Conservation (phyloP, 1,140 invertebrate genomes). For the Gryllus bimaculatus region DNA sequence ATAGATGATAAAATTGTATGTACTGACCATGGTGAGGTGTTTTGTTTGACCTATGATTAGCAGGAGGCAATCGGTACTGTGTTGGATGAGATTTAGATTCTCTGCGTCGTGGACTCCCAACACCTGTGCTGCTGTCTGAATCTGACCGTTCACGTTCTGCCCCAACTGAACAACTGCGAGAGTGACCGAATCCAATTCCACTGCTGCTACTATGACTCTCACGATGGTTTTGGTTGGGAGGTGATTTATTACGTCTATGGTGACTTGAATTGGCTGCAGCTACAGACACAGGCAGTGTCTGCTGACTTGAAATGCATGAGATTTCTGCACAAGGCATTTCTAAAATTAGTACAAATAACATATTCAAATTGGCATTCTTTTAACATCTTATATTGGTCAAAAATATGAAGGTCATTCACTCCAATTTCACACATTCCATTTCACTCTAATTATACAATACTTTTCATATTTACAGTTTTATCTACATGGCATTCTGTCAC, state of each 20-base stretch:
- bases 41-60: slow-evolving; percentile 9
- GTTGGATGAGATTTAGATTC: slow-evolving; percentile 10
- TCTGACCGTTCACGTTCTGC: slow-evolving; percentile 14
- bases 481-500: too few species aligned
- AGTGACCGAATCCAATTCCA: slow-evolving; percentile 13
- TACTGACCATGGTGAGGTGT: slow-evolving; percentile 11
- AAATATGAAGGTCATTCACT: too few species aligned
- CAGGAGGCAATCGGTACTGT: slow-evolving; percentile 12
- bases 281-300: slow-evolving; percentile 28
- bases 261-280: slow-evolving; percentile 16
- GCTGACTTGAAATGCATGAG: slow-evolving; percentile 30
- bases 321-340: slow-evolving; percentile 25
- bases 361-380: background rate
- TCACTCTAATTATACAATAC: too few species aligned
- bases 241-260: slow-evolving; percentile 15
- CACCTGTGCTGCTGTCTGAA: slow-evolving; percentile 21
- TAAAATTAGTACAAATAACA: background rate
- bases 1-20: background rate
- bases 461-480: too few species aligned
- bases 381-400: too few species aligned
- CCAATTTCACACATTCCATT: too few species aligned
- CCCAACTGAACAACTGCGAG: slow-evolving; percentile 18
- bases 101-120: background rate
- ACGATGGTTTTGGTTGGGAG: slow-evolving; percentile 6
- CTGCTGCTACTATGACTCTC: slow-evolving; percentile 11